A percentile compares a stretch with the other conserved stretches of the same genome.
phyloP scores from a whole-genome alignment of 2,113 vertebrate species.

The Tympanuchus pallidicinctus region DNA sequence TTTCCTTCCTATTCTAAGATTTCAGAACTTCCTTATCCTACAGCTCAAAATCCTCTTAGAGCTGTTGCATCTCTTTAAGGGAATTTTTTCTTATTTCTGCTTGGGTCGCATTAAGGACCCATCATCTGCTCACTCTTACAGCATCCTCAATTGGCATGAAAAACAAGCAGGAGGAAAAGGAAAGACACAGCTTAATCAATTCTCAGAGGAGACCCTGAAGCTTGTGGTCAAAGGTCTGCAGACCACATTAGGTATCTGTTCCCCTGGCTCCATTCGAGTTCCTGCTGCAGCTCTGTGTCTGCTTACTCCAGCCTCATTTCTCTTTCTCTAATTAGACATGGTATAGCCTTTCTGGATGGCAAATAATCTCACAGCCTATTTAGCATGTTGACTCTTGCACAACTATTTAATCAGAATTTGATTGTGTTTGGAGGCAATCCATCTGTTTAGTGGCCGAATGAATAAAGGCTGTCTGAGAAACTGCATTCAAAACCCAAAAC shows the following conservation, averaged over 20 bases:
- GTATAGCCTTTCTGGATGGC: neutral
- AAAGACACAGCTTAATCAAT: neutral
- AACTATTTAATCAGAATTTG: conserved; percentile 24
- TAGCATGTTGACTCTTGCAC: conserved; percentile 12
- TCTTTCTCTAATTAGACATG: conserved; percentile 27
- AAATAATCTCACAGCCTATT: conserved; percentile 33
- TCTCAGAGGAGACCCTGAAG: conserved; percentile 12
- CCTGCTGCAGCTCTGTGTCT: neutral
- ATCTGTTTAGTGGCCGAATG: neutral
- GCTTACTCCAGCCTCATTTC: neutral
- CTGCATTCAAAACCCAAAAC: conserved; percentile 15
- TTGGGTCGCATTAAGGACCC: neutral
- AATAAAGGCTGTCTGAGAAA: conserved; percentile 9
- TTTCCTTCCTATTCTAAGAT: conserved; percentile 76
- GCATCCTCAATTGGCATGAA: conserved; percentile 20
- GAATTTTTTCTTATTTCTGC: neutral
- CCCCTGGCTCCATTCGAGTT: neutral
- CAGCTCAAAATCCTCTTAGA: conserved; percentile 68
- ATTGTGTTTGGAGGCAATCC: neutral
- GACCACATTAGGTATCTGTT: neutral
- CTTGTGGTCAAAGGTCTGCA: neutral
- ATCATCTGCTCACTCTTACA: neutral
- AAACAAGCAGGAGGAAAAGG: conserved; percentile 28
- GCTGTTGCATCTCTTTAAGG: conserved; percentile 27
- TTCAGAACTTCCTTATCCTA: conserved; percentile 75